Conservation (phyloP, 2,113 vertebrate species). For the Xiphophorus couchianus region DNA sequence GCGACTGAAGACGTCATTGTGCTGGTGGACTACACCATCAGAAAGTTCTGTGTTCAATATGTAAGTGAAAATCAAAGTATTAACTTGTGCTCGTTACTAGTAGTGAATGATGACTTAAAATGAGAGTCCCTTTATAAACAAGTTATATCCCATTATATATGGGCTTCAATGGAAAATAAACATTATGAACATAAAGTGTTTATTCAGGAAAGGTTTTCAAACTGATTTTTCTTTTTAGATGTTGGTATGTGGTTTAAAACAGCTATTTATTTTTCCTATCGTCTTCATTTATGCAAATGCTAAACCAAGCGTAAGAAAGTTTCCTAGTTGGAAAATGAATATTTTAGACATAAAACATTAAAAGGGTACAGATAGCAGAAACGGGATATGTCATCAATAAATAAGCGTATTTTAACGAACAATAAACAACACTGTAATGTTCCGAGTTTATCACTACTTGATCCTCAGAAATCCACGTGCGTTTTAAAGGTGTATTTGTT, state of each 20-base stretch:
- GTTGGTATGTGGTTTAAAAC: not conserved
- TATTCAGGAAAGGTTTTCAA: not conserved
- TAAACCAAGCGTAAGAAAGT: slow-evolving; percentile 38
- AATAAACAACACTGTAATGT: slow-evolving; percentile 23
- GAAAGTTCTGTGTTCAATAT: slow-evolving; percentile 94
- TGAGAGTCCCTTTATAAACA: not conserved
- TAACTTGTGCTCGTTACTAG: not conserved
- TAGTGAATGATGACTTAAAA: not conserved
- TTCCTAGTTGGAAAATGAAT: slow-evolving; percentile 30
- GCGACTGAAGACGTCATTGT: slow-evolving; percentile 90
- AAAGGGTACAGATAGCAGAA: slow-evolving; percentile 29
- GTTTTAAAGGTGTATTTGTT: slow-evolving; percentile 9
- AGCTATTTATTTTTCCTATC: not conserved
- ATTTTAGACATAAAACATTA: slow-evolving; percentile 37
- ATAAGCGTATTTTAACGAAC: slow-evolving; percentile 39
- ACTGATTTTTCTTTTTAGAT: not conserved
- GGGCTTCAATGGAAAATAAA: not conserved
- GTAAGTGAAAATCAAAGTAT: slow-evolving; percentile 75
- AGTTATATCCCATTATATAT: not conserved
- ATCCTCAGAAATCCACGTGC: slow-evolving; percentile 22
- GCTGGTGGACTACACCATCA: slow-evolving; percentile 94
- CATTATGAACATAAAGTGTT: not conserved
- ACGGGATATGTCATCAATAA: slow-evolving; percentile 19
- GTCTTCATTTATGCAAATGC: not conserved
- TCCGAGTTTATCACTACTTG: slow-evolving; percentile 16